Conservation (phyloP, 2,113 vertebrate species). For the Lates calcarifer region DNA sequence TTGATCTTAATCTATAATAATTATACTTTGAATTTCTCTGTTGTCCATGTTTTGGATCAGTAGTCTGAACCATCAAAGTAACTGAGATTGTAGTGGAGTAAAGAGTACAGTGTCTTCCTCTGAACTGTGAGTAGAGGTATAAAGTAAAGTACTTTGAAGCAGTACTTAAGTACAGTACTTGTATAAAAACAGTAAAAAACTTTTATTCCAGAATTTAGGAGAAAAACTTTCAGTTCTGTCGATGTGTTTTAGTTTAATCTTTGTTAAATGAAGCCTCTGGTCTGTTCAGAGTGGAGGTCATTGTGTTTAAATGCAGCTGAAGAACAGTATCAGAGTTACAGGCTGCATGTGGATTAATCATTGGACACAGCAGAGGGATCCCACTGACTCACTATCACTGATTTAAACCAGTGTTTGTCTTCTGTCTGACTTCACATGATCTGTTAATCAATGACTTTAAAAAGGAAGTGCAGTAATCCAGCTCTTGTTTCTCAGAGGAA, state of each 20-base stretch:
- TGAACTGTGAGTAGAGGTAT: background rate
- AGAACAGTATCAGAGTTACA: background rate
- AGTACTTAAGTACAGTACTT: background rate
- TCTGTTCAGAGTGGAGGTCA: background rate
- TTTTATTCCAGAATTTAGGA: background rate
- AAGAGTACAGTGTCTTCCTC: background rate
- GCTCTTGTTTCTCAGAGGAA: conserved; percentile 6
- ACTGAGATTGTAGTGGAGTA: background rate
- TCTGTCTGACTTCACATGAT: background rate
- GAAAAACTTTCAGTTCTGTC: background rate
- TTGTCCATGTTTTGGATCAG: background rate
- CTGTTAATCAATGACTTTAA: background rate
- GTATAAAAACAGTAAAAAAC: background rate
- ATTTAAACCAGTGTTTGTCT: background rate
- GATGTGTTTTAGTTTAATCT: background rate
- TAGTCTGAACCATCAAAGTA: background rate
- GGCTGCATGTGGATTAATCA: conserved; percentile 5
- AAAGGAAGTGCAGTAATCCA: background rate
- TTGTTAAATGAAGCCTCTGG: background rate
- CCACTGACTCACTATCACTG: background rate
- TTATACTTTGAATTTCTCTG: too few species aligned
- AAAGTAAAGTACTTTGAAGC: background rate
- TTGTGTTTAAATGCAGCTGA: background rate
- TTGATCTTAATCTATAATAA: too few species aligned
- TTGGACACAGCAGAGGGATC: background rate